These are phyloP conservation scores for Diachasmimorpha longicaudata DNA, from an alignment of 1,140 invertebrate species.

Conservation along the genomic window DNA sequence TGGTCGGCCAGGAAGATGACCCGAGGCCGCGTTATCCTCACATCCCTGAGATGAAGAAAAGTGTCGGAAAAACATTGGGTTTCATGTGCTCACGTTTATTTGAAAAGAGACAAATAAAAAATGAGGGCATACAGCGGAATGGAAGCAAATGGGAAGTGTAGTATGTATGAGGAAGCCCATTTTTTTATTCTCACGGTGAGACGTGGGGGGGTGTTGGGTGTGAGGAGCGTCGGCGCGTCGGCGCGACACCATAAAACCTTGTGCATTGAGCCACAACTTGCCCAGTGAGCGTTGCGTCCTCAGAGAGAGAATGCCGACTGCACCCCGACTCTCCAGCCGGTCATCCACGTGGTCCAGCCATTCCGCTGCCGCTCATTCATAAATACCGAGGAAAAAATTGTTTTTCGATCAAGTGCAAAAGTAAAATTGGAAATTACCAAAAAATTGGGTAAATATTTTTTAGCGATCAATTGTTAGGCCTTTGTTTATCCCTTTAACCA, in stretches of 20 bases:
- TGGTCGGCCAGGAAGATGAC: background rate
- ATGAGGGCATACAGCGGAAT: background rate
- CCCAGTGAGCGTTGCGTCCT: slow-evolving; percentile 12
- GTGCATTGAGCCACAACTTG: background rate
- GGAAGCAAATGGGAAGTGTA: slow-evolving; percentile 6
- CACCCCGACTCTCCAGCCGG: background rate
- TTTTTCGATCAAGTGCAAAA: background rate
- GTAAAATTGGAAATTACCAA: background rate
- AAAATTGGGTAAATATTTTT: background rate
- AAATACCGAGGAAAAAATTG: no score
- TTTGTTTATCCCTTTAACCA: no score
- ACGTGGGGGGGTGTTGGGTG: background rate
- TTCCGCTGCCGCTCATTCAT: background rate
- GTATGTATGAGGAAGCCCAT: background rate
- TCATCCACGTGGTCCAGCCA: slow-evolving; percentile 21
- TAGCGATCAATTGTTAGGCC: no score
- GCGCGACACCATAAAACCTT: slow-evolving; percentile 12
- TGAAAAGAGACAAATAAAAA: slow-evolving; percentile 18
- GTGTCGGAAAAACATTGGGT: slow-evolving; percentile 19
- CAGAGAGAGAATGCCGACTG: slow-evolving; percentile 2
- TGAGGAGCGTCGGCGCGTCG: slow-evolving; percentile 10
- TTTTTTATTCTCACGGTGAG: background rate
- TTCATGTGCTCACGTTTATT: slow-evolving; percentile 21
- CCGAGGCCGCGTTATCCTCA: background rate
- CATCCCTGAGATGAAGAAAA: slow-evolving; percentile 13